phyloP scores from a whole-genome alignment of 37 sponge, comb jelly and placozoan species.

The Ephydatia muelleri region DNA sequence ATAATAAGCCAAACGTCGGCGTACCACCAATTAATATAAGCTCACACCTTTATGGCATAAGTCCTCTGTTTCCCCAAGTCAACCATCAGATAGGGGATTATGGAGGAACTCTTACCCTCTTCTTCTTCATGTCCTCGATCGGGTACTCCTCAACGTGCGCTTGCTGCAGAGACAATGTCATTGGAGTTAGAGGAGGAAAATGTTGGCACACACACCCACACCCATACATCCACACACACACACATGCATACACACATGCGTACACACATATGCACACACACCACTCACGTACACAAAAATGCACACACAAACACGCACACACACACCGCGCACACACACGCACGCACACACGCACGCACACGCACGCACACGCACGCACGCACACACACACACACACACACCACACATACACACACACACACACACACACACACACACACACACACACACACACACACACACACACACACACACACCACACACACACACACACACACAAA shows the following conservation, averaged over 20 bases:
- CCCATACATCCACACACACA: too few relatives aligned
- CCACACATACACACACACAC: constrained; percentile 23
- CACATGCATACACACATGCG: too few relatives aligned
- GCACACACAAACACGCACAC: constrained; percentile 72
- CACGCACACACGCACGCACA: constrained; percentile 62
- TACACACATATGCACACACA: too few relatives aligned
- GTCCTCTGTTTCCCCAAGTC: constrained; percentile 34
- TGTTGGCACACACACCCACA: too few relatives aligned
- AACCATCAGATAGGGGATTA: constrained; percentile 39
- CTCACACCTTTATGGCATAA: constrained; percentile 56
- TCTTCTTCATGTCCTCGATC: constrained; percentile 31
- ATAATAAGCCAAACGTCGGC: too few relatives aligned
- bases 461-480: too few relatives aligned
- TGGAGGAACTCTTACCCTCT: constrained; percentile 19
- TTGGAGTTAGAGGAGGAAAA: too few relatives aligned
- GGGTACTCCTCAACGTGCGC: constrained; percentile 29
- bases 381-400: constrained; percentile 64
- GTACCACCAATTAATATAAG: too few relatives aligned
- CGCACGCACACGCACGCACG: constrained; percentile 58
- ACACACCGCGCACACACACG: constrained; percentile 72
- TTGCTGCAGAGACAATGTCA: constrained; percentile 20
- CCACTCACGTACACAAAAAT: constrained; percentile 60
- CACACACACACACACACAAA: too few relatives aligned
- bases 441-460: constrained; percentile 6
- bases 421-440: constrained; percentile 43